Percentiles rank a stretch among this genome's conserved stretches.
phyloP scores from a whole-genome alignment of 2,888 invertebrate genomes.

The Cryptocheilus praepositus region DNA sequence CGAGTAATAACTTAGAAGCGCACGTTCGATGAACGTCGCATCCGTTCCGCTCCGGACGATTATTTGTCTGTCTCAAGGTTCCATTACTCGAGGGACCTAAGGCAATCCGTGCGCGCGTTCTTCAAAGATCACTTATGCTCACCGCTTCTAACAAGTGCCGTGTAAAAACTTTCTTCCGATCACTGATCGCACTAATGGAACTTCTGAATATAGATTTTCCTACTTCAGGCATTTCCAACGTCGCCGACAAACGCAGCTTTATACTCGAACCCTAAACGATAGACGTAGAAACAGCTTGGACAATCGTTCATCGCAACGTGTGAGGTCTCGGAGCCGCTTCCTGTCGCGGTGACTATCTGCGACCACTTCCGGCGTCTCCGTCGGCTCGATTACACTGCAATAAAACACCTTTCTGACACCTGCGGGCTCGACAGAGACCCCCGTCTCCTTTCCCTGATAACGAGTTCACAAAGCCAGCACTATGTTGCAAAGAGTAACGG shows the following conservation, averaged over 20 bases:
- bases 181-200: too few relatives aligned
- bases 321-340: conserved; percentile 54
- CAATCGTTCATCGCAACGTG: conserved; percentile 31
- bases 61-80: conserved; percentile 15
- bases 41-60: conserved; percentile 22
- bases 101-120: not conserved
- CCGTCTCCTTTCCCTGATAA: conserved; percentile 51
- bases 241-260: too few relatives aligned
- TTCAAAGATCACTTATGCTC: too few relatives aligned
- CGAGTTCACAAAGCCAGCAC: conserved; percentile 49
- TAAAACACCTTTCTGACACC: conserved; percentile 66
- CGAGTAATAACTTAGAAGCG: conserved; percentile 32
- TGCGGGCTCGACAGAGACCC: conserved; percentile 57
- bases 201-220: too few relatives aligned
- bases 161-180: too few relatives aligned
- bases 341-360: conserved; percentile 58
- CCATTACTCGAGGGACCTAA: conserved; percentile 5
- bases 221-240: too few relatives aligned
- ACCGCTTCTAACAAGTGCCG: too few relatives aligned
- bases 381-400: conserved; percentile 66
- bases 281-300: not conserved
- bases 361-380: conserved; percentile 66
- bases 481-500: conserved; percentile 33
- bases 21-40: conserved; percentile 24
- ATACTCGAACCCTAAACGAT: too few relatives aligned